These are phyloP conservation scores for Dendrolimus kikuchii DNA, from an alignment of 1,140 invertebrate genomes.

Conservation along the genomic window DNA sequence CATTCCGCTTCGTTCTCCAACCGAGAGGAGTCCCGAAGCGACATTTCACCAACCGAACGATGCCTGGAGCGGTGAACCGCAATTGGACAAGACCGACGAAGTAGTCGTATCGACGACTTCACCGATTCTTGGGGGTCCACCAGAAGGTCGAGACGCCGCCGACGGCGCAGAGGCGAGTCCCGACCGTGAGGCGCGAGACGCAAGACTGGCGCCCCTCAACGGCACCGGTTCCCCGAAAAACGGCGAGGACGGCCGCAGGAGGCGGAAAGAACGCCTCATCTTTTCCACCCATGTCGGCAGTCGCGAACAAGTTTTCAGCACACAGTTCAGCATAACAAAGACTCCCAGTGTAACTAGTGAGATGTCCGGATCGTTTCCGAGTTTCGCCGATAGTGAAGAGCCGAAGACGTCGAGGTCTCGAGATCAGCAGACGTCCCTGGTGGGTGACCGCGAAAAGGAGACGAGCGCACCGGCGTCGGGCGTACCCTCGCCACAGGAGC, in stretches of 20 bases:
- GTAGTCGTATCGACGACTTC: neutral
- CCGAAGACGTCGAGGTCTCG: constrained; percentile 8
- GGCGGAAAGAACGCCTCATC: constrained; percentile 39
- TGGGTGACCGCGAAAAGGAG: neutral
- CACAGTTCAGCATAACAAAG: constrained; percentile 62
- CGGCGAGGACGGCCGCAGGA: constrained; percentile 13
- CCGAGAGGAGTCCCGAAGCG: constrained; percentile 35
- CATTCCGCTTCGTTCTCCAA: constrained; percentile 71
- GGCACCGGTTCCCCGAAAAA: constrained; percentile 2
- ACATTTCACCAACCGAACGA: neutral
- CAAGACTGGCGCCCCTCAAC: constrained; percentile 1
- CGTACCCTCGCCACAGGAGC: constrained; percentile 50
- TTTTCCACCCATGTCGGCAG: constrained; percentile 60
- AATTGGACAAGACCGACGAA: neutral
- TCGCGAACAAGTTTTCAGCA: constrained; percentile 57
- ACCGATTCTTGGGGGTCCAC: neutral
- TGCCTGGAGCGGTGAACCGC: neutral
- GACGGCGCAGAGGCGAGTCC: constrained; percentile 3
- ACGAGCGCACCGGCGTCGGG: constrained; percentile 25
- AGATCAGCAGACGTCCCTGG: constrained; percentile 9
- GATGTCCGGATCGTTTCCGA: constrained; percentile 50
- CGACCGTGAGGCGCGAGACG: neutral
- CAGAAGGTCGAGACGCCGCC: constrained; percentile 1
- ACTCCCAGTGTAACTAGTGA: constrained; percentile 61
- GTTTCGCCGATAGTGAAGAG: constrained; percentile 42